Evolutionary conservation across 2,888 invertebrate genomes (phyloP).

Genomic region (Rugalucina vietnamica): DNA sequence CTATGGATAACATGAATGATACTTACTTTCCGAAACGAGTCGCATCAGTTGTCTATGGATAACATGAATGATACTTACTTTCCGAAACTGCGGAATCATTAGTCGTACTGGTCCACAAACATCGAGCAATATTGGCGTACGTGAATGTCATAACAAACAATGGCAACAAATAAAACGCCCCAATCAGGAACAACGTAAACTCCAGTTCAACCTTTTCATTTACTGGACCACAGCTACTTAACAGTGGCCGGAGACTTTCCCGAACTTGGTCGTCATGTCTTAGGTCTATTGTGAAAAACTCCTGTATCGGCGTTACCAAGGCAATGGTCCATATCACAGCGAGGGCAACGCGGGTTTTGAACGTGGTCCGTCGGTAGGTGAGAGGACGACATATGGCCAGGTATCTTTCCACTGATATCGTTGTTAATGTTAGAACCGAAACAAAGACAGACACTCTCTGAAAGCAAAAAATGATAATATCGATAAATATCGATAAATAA

Average conservation of each 20-base stretch:
- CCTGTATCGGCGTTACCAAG: constrained; percentile 83
- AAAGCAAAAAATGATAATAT: too few species aligned
- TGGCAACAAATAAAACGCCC: constrained; percentile 78
- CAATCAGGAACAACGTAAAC: constrained; percentile 74
- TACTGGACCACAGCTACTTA: constrained; percentile 53
- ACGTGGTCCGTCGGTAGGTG: constrained; percentile 93
- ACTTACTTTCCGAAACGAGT: constrained; percentile 61
- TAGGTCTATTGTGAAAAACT: constrained; percentile 66
- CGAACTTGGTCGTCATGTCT: constrained; percentile 37
- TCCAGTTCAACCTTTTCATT: constrained; percentile 64
- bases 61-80: constrained; percentile 47
- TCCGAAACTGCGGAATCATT: constrained; percentile 49
- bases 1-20: not conserved
- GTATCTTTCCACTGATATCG: constrained; percentile 97
- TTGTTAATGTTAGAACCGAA: constrained; percentile 94
- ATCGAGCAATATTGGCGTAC: constrained; percentile 77
- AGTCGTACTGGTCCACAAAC: constrained; percentile 75
- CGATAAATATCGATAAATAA: too few species aligned
- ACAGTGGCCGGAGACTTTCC: constrained; percentile 52
- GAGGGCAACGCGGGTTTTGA: constrained; percentile 92
- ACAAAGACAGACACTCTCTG: constrained; percentile 97
- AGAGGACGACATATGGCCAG: constrained; percentile 97
- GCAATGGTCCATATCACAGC: constrained; percentile 92
- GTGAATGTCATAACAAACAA: constrained; percentile 79
- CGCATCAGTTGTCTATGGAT: too few species aligned